A percentile compares a stretch with the other conserved stretches of the same genome.
phyloP scores from a whole-genome alignment of 2,888 invertebrate species.

The Polymixis flavicincta region DNA sequence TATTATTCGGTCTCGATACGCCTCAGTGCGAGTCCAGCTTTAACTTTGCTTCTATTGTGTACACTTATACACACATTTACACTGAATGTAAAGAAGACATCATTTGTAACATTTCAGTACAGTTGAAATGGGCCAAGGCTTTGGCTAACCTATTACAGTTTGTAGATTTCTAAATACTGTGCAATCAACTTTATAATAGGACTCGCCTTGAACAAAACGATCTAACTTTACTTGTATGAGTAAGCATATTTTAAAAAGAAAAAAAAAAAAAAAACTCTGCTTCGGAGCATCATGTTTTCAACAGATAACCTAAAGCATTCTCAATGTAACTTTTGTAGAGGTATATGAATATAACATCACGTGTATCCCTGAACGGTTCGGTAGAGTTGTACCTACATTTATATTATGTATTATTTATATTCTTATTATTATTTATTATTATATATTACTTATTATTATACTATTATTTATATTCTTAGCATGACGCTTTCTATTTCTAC shows the following conservation, averaged over 20 bases:
- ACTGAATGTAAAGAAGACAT: conserved; percentile 18
- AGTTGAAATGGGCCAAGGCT: conserved; percentile 39
- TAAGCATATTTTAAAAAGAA: background rate
- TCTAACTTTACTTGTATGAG: background rate
- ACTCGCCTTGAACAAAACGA: background rate
- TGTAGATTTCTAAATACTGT: conserved; percentile 20
- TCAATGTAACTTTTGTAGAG: background rate
- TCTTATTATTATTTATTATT: too few relatives aligned
- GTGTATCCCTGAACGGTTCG: too few relatives aligned
- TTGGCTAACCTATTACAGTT: conserved; percentile 32
- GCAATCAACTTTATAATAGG: conserved; percentile 13
- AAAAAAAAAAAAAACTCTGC: too few relatives aligned
- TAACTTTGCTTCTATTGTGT: conserved; percentile 54
- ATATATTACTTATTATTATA: too few relatives aligned
- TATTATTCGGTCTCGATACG: background rate
- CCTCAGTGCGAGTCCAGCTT: conserved; percentile 9
- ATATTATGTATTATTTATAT: too few relatives aligned
- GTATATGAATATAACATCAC: background rate
- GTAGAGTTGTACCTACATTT: background rate
- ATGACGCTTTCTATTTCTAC: too few relatives aligned
- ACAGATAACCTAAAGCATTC: background rate
- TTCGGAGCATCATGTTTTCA: background rate
- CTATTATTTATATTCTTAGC: too few relatives aligned
- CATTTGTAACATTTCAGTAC: conserved; percentile 32
- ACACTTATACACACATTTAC: conserved; percentile 15